phyloP scores from a whole-genome alignment of 2,797 vertebrate genomes.

The Monodelphis domestica region DNA sequence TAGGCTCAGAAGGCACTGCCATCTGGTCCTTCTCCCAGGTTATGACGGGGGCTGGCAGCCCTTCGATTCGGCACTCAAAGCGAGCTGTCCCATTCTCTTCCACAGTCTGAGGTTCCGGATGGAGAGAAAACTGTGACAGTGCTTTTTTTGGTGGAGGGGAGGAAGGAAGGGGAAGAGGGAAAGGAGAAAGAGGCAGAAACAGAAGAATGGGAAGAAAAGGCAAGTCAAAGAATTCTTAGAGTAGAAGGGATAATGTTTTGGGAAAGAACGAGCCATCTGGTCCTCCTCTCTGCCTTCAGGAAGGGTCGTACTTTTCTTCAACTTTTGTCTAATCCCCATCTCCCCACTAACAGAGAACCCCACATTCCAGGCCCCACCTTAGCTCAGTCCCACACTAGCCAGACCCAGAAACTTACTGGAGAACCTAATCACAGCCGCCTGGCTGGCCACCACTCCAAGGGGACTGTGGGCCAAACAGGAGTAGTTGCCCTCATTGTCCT shows the following conservation, averaged over 20 bases:
- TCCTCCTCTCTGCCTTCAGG: neutral
- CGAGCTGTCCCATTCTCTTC: conserved; percentile 89
- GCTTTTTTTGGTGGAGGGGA: conserved; percentile 82
- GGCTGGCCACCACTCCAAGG: conserved; percentile 92
- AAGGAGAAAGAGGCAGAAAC: neutral
- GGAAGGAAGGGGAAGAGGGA: neutral
- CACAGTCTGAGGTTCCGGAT: conserved; percentile 90
- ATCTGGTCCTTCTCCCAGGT: conserved; percentile 94
- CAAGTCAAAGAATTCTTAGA: neutral
- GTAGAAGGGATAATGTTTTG: neutral
- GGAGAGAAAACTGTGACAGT: conserved; percentile 90
- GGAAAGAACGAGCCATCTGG: neutral
- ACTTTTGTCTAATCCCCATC: neutral
- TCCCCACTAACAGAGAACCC: neutral
- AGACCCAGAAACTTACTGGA: conserved; percentile 89
- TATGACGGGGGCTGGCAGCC: conserved; percentile 91
- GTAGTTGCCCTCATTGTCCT: conserved; percentile 89
- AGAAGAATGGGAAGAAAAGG: neutral
- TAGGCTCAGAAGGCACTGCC: conserved; percentile 86
- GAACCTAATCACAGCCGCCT: conserved; percentile 89
- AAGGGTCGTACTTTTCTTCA: neutral
- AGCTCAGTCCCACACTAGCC: conserved; percentile 17
- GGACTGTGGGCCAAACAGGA: conserved; percentile 90
- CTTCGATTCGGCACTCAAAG: conserved; percentile 93
- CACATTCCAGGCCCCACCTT: neutral